Evolutionary conservation across 2,888 invertebrate genomes (phyloP), one percentile per base, ranked within the genome.

Genomic region (Cephus runcator): DNA sequence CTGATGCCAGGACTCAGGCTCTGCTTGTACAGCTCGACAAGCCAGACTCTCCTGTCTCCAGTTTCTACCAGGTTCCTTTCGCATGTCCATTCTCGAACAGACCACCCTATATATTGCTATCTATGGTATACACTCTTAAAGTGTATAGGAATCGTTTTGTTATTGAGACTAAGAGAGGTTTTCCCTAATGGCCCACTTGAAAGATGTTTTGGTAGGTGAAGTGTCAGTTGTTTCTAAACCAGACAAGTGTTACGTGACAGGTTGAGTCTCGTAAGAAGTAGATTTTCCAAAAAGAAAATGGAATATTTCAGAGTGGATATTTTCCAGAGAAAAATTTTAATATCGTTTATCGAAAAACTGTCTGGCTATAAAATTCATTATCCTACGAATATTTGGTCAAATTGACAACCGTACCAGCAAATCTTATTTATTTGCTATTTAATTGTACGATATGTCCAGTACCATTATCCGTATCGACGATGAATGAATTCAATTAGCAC

Each of bases 11-110:
- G 40, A 56, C 40, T 23, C 40, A 23, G 23, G 6, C 23, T 23
- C 40, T 6, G 23, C 23, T 56, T 1, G 31, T 71, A n/a, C 12
- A 71, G 31, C 31, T 71, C 34, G 71, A 71, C 31, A 34, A 71
- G 71, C 31, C 31, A 71, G 71, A 31, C 71, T 30, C 71, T 71
- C 71, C 71, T 71, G 71, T 71, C 71, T 71, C 71, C 71, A 71
- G 33, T 71, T 33, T 71, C 71, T 71, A 33, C 34, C 71, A 33
- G 31, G 31, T 15, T 71, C 71, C 71, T 71, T 71, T 33, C 71
- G 40, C 40, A 56, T 56, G 40, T 56, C 40, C 40, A 56, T 56
- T 56, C 23, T 56, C 40, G 40, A 56, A 56, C 40, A 56, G 40
- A 56, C 23, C 40, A 56, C 40, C 40, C 40, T 56, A 23, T 56